These are phyloP conservation scores for Geodia barretti DNA, from an alignment of 37 sponge, comb jelly and placozoan genomes.

Conservation along the genomic window DNA sequence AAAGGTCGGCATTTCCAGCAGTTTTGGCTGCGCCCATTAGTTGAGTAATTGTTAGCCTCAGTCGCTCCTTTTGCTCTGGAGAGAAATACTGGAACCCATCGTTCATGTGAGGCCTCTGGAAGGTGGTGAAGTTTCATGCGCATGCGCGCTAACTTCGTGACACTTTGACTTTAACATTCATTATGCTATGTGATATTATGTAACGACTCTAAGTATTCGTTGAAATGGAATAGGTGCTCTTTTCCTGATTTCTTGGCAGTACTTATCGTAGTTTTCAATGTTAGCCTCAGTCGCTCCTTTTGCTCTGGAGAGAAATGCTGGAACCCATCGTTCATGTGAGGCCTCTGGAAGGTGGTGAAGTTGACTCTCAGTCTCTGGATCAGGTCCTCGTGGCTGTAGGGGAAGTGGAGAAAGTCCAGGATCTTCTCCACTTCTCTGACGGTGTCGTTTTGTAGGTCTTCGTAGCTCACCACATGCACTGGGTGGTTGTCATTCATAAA, in stretches of 20 bases:
- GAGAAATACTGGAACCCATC: slow-evolving; percentile 5
- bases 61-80: not conserved
- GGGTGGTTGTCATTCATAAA: slow-evolving; percentile 21
- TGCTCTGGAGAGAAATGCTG: slow-evolving; percentile 41
- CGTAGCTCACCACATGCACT: slow-evolving; percentile 37
- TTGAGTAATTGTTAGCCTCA: not conserved
- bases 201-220: too few species aligned
- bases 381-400: not conserved
- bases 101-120: slow-evolving; percentile 7
- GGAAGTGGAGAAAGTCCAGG: slow-evolving; percentile 20
- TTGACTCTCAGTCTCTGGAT: not conserved
- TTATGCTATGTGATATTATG: too few species aligned
- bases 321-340: not conserved
- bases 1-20: too few species aligned
- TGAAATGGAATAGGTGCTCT: too few species aligned
- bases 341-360: not conserved
- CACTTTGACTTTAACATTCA: too few species aligned
- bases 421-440: slow-evolving; percentile 11
- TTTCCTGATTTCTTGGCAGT: too few species aligned
- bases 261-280: slow-evolving; percentile 2
- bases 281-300: not conserved
- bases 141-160: too few species aligned
- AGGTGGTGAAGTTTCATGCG: not conserved
- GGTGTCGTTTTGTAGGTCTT: slow-evolving; percentile 9
- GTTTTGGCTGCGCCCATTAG: not conserved